These are phyloP conservation scores for Arenaria interpres DNA, from an alignment of 2,113 vertebrate species.

Conservation along the genomic window DNA sequence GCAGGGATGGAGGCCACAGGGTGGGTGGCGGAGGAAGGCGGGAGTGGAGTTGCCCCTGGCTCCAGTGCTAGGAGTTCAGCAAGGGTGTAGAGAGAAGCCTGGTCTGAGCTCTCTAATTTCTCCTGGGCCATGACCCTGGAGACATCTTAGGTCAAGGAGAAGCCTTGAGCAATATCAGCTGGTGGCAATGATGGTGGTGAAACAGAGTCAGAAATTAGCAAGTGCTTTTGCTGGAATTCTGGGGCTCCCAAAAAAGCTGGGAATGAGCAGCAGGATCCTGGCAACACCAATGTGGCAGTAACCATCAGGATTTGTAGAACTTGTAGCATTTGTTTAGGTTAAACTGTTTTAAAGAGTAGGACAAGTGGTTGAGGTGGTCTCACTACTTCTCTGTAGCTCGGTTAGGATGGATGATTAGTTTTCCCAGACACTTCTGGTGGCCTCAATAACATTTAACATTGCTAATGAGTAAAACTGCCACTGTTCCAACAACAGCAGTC, in stretches of 20 bases:
- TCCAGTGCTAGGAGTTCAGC: rapidly evolving
- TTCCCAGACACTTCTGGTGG: background rate
- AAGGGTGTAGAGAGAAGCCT: background rate
- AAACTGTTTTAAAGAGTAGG: background rate
- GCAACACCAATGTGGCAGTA: background rate
- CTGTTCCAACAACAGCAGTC: background rate
- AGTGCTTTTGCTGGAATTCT: background rate
- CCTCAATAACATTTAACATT: background rate
- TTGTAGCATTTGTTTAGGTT: background rate
- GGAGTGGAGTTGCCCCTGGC: background rate
- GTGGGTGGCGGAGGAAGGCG: background rate
- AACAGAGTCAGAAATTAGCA: background rate
- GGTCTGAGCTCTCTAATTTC: background rate
- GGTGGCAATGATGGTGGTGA: background rate
- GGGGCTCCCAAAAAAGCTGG: background rate
- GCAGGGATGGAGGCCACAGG: background rate
- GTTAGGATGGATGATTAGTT: background rate
- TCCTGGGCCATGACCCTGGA: background rate
- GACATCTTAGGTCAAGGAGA: background rate
- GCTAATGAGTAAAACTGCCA: background rate
- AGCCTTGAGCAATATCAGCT: background rate
- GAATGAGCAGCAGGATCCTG: background rate
- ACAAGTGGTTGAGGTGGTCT: background rate
- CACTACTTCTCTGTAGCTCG: background rate
- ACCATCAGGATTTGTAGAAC: background rate